Base-by-base conservation (phyloP, 2,888 invertebrate genomes). In the Cetonia aurata region DNA sequence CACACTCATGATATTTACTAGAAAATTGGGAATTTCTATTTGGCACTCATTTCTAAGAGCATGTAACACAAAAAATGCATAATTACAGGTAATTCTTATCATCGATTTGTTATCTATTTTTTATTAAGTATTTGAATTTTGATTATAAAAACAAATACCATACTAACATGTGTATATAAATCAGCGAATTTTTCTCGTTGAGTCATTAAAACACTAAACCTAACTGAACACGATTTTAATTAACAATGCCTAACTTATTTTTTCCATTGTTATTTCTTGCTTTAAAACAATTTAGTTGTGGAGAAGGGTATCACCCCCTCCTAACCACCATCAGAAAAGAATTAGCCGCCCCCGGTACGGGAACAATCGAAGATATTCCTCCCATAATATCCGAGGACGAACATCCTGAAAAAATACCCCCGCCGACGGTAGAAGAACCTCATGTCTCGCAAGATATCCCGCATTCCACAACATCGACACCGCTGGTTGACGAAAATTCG, bases 281-380 rank as follows among this genome's bases (percentile, higher is more conserved):
- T 53, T 68, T 46, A 37, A 3, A 37, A 37, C 37, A 37, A 37
- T 17, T 69, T 46, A 88, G 90, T 72, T 96, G 96, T 80, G 93
- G 92, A 0, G 89, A 92, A 81, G 96, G 95, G 42, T 87, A 88
- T 48, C 93, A 95, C 86, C 95, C 96, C 0, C 85, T 96, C 3
- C 85, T 96, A 73, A 91, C 90, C 42, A 89, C 92, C n/a, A 92
- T 96, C 66, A 91, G 93, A 76, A 87, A 90, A 74, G 91, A 90
- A 3, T 85, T 96, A 17, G 88, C 92, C 9, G 87, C 88, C 66
- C 77, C 81, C 15, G 83, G 82, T 33, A 77, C 75, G 13, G 83
- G 82, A 6, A 68, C 73, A 46, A 78, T 77, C 33, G 76, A 77
- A 67, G 62, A 65, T 10, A 71, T 75, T 6, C 15, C 76, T 71